Evolutionary conservation across 2,888 invertebrate genomes (phyloP), one percentile per base, ranked within the genome.

Genomic region (Dorcus hopei): DNA sequence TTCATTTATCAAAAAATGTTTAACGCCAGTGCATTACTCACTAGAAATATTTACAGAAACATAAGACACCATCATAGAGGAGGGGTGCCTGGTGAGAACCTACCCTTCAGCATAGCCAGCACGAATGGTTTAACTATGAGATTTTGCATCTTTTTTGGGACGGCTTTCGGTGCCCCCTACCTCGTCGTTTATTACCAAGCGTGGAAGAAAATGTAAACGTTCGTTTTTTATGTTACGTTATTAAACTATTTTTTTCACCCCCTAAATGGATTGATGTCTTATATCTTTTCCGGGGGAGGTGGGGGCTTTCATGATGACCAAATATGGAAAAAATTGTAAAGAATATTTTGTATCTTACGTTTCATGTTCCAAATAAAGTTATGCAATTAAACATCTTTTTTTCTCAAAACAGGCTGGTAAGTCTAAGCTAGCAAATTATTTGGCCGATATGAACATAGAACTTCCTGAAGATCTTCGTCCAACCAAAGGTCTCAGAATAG

Each of bases 351-450:
- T 33, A 33, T 7, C 6, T 33, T 33, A 6, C 1, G 1, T 7
- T 33, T 33, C 6, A 33, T 33, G 9, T 38, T 26, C 5, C 6
- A 54, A 39, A 11, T 8, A 14, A 19, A 19, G 19, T 19, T 19
- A 19, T 19, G 19, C 3, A 19, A 9, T n/a, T 38, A 54, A 54
- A n/a, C 11, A 14, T 39, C 38, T 39, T 50, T 11, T 26, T 49
- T 53, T 59, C 38, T 45, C 7, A 33, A 14, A 38, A 11, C 52
- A 72, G 71, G 67, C 61, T 51, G 70, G 72, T 3, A 72, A 72
- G 54, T 66, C 67, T 11, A 60, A 57, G 42, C 60, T 72, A 16
- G 67, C 68, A 14, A 72, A 72, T 61, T 71, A 65, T 60, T 56
- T 72, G 26, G 65, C 68, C 6, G 70, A 71, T 56, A 49, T 66